Evolutionary conservation across 2,113 vertebrate species (phyloP), one percentile per base, ranked within the genome.

Genomic region (Procavia capensis): DNA sequence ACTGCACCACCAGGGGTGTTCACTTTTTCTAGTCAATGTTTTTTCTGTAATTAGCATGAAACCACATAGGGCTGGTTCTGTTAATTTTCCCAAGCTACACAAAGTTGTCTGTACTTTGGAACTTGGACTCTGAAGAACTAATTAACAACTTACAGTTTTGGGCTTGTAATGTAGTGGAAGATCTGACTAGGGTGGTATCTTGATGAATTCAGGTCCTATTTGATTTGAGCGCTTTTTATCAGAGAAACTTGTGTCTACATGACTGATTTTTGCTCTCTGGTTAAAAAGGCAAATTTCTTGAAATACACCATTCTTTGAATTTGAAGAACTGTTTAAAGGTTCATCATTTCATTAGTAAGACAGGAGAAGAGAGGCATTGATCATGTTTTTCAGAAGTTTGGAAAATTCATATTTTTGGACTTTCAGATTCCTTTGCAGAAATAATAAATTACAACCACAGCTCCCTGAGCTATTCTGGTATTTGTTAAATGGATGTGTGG

Each of bases 301-400:
- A 95, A 91, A 90, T 45, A 74, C 6, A 74, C 10, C 16, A 66
- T 75, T 85, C 74, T 82, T 91, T 85, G 63, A 94, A 47, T 94
- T 92, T 92, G 66, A 95, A 85, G 41, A 5, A 1, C 41, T 74
- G 3, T 74, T 79, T 79, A 81, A 91, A 96, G 95, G 80, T 81
- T 95, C 91, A 66, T 93, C 24, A 93, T 91, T 95, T 75, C 3
- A n/a, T 97, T 34, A 85, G 36, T 47, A 88, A 87, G 78, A 96
- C 36, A 43, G 31, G 9, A 90, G 92, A 95, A 91, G 50, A 88
- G 31, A 88, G 14, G 50, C 87, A 72, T 91, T 93, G 84, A 25
- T 63, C 31, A 7, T 81, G n/a, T 96, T 93, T 86, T 96, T 9
- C n/a, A 43, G 34, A 86, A 4, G 8, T 85, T 9, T 95, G 34